Evolutionary conservation across 1,140 invertebrate genomes (phyloP).

Genomic region (Aphelenchoides fujianensis): DNA sequence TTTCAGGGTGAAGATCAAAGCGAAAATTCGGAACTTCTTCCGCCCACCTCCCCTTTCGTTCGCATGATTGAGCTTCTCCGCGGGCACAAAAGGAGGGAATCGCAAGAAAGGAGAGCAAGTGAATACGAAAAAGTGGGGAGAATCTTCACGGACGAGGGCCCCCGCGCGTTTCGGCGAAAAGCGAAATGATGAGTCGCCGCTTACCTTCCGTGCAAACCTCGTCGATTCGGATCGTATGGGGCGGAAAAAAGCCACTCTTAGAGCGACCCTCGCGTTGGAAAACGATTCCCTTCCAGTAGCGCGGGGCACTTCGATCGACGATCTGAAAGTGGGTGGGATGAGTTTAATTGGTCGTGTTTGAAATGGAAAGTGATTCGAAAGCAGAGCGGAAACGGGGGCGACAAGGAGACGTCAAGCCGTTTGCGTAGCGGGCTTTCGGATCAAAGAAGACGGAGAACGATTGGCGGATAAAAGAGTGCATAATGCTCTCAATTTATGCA

Average conservation of each 20-base stretch:
- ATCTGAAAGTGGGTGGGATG: conserved; percentile 22
- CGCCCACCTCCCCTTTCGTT: not conserved
- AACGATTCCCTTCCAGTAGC: conserved; percentile 19
- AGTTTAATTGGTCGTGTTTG: conserved; percentile 1
- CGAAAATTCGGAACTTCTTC: not conserved
- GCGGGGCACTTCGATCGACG: conserved; percentile 9
- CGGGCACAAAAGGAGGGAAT: not conserved
- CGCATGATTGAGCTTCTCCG: not conserved
- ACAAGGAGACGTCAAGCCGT: too few relatives aligned
- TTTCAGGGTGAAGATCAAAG: not conserved
- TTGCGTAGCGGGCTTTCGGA: too few relatives aligned
- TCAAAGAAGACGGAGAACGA: too few relatives aligned
- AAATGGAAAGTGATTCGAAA: not conserved
- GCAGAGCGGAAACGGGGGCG: too few relatives aligned
- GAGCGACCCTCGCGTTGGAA: not conserved
- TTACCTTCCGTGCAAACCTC: conserved; percentile 6
- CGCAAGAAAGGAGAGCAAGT: not conserved
- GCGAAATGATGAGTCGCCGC: too few relatives aligned
- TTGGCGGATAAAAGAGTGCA: too few relatives aligned
- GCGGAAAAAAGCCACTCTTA: conserved; percentile 8
- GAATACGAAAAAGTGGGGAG: conserved; percentile 19
- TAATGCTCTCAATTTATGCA: too few relatives aligned
- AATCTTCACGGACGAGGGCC: not conserved
- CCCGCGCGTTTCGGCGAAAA: too few relatives aligned
- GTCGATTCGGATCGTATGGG: not conserved